These are phyloP conservation scores for Saguinus midas DNA, from an alignment of 2,113 vertebrate genomes.

Conservation along the genomic window DNA sequence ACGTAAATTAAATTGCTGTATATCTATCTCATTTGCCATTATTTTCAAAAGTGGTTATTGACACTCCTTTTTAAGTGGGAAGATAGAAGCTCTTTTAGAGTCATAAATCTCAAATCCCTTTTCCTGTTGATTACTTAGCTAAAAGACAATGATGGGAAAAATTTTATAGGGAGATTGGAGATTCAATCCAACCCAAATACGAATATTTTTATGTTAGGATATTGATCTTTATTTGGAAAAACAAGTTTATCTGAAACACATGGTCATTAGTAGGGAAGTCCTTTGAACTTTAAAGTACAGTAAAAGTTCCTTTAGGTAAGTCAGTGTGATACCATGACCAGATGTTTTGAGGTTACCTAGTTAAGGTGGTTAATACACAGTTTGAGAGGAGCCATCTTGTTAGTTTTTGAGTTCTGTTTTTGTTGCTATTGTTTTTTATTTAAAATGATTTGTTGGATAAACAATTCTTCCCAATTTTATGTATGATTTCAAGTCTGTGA, in stretches of 20 bases:
- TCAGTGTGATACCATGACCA: neutral
- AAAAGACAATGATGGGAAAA: neutral
- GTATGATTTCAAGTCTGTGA: neutral
- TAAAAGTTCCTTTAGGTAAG: neutral
- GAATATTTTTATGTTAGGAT: neutral
- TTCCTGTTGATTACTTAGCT: neutral
- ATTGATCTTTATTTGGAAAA: neutral
- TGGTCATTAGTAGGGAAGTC: neutral
- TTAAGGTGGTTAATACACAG: neutral
- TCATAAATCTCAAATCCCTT: neutral
- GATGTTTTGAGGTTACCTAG: neutral
- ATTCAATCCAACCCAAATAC: neutral
- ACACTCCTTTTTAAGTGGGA: neutral
- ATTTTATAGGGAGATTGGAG: neutral
- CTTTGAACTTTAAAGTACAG: neutral
- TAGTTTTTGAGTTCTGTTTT: neutral
- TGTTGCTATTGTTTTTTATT: neutral
- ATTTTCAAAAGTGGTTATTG: neutral
- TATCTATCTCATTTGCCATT: neutral
- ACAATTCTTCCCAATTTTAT: neutral
- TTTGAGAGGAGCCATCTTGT: neutral
- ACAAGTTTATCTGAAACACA: neutral
- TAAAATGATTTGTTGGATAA: neutral
- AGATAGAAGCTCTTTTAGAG: neutral
- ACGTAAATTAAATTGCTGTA: neutral